These are phyloP conservation scores for Cyclura pinguis DNA, from an alignment of 2,797 vertebrate species.

Conservation along the genomic window DNA sequence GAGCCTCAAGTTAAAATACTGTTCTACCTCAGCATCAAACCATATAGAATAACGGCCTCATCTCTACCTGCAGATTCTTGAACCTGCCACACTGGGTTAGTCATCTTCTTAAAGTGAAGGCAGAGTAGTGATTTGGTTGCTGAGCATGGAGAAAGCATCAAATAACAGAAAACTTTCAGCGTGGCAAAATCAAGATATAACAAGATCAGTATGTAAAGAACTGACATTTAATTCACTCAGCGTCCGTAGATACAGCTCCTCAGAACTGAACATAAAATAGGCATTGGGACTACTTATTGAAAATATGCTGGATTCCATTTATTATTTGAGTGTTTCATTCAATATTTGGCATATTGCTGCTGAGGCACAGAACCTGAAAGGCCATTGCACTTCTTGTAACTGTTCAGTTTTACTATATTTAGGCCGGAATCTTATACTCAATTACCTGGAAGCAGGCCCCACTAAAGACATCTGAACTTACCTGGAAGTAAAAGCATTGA, in stretches of 20 bases:
- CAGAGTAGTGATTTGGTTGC: not conserved
- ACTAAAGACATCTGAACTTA: not conserved
- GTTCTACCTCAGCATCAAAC: not conserved
- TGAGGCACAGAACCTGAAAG: not conserved
- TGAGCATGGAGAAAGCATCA: not conserved
- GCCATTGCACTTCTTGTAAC: not conserved
- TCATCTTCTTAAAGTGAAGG: not conserved
- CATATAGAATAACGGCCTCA: not conserved
- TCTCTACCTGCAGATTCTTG: not conserved
- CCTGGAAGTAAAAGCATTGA: not conserved
- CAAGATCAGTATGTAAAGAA: not conserved
- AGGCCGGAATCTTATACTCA: not conserved
- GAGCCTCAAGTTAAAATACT: not conserved
- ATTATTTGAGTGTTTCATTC: not conserved
- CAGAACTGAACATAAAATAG: not conserved
- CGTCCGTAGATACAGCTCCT: not conserved
- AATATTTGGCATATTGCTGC: not conserved
- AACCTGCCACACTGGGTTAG: not conserved
- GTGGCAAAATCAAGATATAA: constrained; percentile 8
- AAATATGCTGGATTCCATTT: not conserved
- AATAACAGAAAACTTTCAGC: not conserved
- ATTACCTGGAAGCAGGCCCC: too few species aligned
- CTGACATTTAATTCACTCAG: not conserved
- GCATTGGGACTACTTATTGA: not conserved
- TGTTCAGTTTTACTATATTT: not conserved